Base-by-base conservation (phyloP, 2,797 vertebrate species). In the Galago senegalensis region DNA sequence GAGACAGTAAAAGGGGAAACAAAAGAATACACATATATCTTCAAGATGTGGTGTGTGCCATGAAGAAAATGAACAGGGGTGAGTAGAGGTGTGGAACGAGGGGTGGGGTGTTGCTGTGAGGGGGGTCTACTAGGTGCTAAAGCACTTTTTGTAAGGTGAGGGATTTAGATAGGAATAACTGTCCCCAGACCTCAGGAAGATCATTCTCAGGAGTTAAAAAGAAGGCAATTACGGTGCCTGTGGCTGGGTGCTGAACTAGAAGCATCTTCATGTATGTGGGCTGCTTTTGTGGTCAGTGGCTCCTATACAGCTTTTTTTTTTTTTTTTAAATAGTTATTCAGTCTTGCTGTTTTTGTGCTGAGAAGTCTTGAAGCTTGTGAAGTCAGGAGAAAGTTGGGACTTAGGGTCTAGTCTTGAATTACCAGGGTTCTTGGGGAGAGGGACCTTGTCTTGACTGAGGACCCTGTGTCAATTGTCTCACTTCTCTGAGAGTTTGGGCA, bases 11-110 rank as follows among this genome's bases (percentile, higher is more conserved):
- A 73, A 77, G 46, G 2, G 40, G 25, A 95, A 73, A 49, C 16
- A 81, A 75, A 88, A 31, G 21, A 84, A 67, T 60, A 43, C 60
- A n/a, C 49, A 72, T 84, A 80, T 90, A 61, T 87, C 89, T 95
- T 87, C 27, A 72, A 69, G 3, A 34, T 40, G 11, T 27, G 10
- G 25, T 67, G 0, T 49, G 20, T 82, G n/a, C 13, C 88, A 11
- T 90, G 82, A 93, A 80, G 27, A 72, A 84, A 77, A 91, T 25
- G 23, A 88, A 25, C 18, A 16, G 4, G 12, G 25, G 5, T 25
- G 4, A 89, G 23, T 5, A n/a, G 25, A 84, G 72, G 53, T 34
- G 17, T 49, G 14, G 85, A 73, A 29, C 31, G 67, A 58, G 31
- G 11, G 11, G 3, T 11, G 1, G 14, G 21, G 18, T 56, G 37